Percentiles rank a stretch among this genome's conserved stretches.
Conservation (phyloP, 2,113 vertebrate genomes). For the Dolichallabes microphthalmus region DNA sequence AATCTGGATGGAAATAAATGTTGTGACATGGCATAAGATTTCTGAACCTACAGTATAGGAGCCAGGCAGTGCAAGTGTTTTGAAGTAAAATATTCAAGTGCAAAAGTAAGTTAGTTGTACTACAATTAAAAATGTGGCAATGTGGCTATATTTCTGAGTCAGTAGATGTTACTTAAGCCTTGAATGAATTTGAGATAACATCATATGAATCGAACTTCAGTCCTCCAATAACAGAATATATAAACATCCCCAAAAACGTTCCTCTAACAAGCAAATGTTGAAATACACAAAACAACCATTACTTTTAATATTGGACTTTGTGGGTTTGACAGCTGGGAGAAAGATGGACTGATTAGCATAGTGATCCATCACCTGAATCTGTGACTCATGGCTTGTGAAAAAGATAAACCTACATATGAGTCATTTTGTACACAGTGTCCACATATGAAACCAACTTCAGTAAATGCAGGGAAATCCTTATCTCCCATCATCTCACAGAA, state of each 20-base stretch:
- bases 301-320: background rate
- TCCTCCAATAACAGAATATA: background rate
- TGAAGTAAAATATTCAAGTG: too few species aligned
- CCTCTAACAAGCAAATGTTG: background rate
- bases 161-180: background rate
- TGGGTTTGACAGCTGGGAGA: slow-evolving; percentile 13
- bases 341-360: background rate
- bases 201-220: background rate
- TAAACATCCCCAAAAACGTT: background rate
- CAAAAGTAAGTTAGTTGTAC: too few species aligned
- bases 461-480: slow-evolving; percentile 51
- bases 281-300: background rate
- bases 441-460: slow-evolving; percentile 37
- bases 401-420: slow-evolving; percentile 44
- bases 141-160: background rate
- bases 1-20: too few species aligned
- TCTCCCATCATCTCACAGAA: slow-evolving; percentile 52
- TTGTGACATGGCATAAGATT: too few species aligned
- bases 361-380: slow-evolving; percentile 32
- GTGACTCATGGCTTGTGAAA: slow-evolving; percentile 45
- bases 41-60: too few species aligned
- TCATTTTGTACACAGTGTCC: slow-evolving; percentile 43
- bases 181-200: background rate
- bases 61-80: too few species aligned
- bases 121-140: too few species aligned